Conservation (phyloP, 2,113 vertebrate species). For the Gasterosteus nipponicus region DNA sequence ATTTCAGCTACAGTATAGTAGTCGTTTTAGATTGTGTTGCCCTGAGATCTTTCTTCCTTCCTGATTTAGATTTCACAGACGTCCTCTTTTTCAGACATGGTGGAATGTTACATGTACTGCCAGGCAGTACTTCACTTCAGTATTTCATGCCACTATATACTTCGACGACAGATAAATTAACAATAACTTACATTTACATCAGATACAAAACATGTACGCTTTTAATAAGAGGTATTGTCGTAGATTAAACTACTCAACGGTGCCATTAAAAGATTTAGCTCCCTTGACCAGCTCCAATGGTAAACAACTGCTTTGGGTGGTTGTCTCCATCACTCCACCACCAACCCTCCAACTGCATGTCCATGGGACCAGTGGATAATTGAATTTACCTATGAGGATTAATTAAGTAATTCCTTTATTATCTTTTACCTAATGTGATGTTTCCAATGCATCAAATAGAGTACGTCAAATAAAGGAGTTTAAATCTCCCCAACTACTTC, state of each 20-base stretch:
- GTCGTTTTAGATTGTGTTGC: not conserved
- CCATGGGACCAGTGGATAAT: too few species aligned
- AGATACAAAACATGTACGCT: not conserved
- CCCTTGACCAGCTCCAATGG: not conserved
- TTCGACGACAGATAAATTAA: not conserved
- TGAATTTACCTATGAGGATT: not conserved
- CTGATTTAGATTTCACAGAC: not conserved
- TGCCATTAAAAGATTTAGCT: not conserved
- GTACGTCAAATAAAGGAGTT: constrained; percentile 1
- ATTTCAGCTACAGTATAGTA: constrained; percentile 4
- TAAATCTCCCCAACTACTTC: not conserved
- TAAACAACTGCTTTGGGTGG: not conserved
- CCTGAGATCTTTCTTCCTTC: not conserved
- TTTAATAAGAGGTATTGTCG: not conserved
- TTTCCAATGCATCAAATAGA: not conserved
- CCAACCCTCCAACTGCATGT: not conserved
- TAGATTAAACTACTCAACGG: not conserved
- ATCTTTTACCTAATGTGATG: not conserved
- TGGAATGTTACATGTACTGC: not conserved
- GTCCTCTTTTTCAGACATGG: not conserved
- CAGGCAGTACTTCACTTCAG: not conserved
- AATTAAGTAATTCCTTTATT: not conserved
- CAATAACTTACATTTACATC: not conserved
- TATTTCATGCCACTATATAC: not conserved
- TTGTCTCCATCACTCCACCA: not conserved